phyloP scores from a whole-genome alignment of 2,113 vertebrate species.

The Rhegmatorhina hoffmannsi region DNA sequence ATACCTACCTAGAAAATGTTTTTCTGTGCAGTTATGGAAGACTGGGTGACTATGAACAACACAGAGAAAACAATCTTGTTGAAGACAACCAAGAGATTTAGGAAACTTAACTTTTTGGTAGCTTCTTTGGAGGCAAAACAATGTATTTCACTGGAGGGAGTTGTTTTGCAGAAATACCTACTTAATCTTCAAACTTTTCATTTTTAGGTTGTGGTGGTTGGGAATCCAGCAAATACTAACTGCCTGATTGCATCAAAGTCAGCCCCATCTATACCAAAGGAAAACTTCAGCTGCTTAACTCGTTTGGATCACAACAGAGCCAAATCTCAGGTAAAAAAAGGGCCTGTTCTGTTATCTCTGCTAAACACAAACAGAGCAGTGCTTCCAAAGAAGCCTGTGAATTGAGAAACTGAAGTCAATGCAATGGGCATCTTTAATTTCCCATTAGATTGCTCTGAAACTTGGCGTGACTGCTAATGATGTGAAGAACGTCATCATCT shows the following conservation, averaged over 20 bases:
- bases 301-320: constrained; percentile 98
- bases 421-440: background rate
- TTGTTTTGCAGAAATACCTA: background rate
- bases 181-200: background rate
- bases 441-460: constrained; percentile 87
- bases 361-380: background rate
- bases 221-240: constrained; percentile 98
- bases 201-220: constrained; percentile 91
- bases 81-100: background rate
- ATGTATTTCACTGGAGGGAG: background rate
- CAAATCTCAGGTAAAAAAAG: constrained; percentile 85
- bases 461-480: constrained; percentile 83
- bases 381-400: background rate
- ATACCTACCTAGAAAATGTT: background rate
- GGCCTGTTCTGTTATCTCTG: background rate
- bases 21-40: background rate
- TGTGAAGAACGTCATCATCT: constrained; percentile 97
- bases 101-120: background rate
- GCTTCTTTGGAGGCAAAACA: background rate
- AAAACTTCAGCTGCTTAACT: constrained; percentile 98
- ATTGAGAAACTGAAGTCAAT: background rate
- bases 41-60: fast-evolving
- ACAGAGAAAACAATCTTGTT: background rate
- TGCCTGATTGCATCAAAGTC: constrained; percentile 94
- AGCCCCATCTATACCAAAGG: constrained; percentile 95